Base-by-base conservation (phyloP, 2,113 vertebrate genomes). In the Aphyosemion australe region DNA sequence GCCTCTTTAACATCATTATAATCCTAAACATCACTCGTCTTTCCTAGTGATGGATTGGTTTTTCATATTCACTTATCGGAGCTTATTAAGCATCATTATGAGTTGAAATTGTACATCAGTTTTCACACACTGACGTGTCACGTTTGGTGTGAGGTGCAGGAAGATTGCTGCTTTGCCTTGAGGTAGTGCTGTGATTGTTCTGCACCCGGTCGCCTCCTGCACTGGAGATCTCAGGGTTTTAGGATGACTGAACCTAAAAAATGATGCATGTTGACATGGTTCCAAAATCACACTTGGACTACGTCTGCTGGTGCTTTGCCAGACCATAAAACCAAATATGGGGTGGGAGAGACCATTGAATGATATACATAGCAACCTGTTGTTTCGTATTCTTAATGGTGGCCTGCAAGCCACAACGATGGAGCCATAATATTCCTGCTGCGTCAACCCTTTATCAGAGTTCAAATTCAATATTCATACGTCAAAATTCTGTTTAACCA, bases 201-300 rank as follows among this genome's bases (percentile, higher is more conserved):
- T 57, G 19, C 65, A 60, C 41, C 19, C 56, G 37, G 72, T 63
- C 31, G 11, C 42, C 15, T 51, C 45, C 7, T 0, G 12, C 12
- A 1, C 31, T 64, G 12, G 64, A 50, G 32, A 51, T 10, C 20
- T 54, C 2, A 7, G 61, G 41, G 11, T 53, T 58, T 72, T 59
- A 26, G 26, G 26, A 26, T 26, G 26, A 26, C 5, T 26, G 26
- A 26, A 26, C 26, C 26, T 26, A 26, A 26, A 26, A 26, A 4
- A 26, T 2, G 67, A 56, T 57, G 46, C 16, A 32, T 0, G 42
- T 55, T 42, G 78, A n/a, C 37, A 20, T 2, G 0, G 15, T 7
- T 65, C 53, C 53, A 41, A 5, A 1, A 56, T 51, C 56, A 11
- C 26, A 0, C 8, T 13, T 5, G 47, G 43, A 18, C 16, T 9